phyloP scores from a whole-genome alignment of 1,140 invertebrate species.

The Pogonomyrmex californicus region DNA sequence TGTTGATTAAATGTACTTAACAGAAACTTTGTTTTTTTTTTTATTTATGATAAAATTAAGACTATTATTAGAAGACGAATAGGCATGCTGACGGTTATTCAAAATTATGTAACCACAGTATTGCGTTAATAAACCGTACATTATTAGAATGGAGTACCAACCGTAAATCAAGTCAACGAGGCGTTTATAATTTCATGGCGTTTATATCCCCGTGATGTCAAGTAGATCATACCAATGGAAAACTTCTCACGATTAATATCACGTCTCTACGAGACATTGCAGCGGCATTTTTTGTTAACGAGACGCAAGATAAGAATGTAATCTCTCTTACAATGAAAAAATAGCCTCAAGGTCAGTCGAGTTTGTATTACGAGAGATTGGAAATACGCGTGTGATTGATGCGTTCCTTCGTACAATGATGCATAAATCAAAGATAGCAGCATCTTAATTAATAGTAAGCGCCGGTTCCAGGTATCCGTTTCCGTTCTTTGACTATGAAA shows the following conservation, averaged over 20 bases:
- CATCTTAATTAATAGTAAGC: constrained; percentile 65
- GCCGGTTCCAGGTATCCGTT: constrained; percentile 9
- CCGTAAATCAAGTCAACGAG: constrained; percentile 47
- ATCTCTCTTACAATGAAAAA: constrained; percentile 24
- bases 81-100: neutral
- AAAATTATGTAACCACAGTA: neutral
- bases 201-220: constrained; percentile 18
- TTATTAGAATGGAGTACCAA: neutral
- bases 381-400: constrained; percentile 49
- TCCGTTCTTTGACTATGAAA: constrained; percentile 39
- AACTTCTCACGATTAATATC: constrained; percentile 35
- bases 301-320: neutral
- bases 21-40: neutral
- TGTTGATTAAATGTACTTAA: neutral
- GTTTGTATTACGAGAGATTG: constrained; percentile 11
- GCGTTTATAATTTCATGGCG: constrained; percentile 41
- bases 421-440: constrained; percentile 63
- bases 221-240: constrained; percentile 45
- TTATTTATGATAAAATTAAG: neutral
- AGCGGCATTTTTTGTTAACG: constrained; percentile 14
- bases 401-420: constrained; percentile 57
- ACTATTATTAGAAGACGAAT: neutral
- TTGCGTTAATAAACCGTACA: constrained; percentile 16
- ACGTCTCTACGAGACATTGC: constrained; percentile 31
- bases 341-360: constrained; percentile 17